Percentiles rank a stretch among this genome's conserved stretches.
Conservation (phyloP, 2,797 vertebrate species). For the Aphelocoma californica region DNA sequence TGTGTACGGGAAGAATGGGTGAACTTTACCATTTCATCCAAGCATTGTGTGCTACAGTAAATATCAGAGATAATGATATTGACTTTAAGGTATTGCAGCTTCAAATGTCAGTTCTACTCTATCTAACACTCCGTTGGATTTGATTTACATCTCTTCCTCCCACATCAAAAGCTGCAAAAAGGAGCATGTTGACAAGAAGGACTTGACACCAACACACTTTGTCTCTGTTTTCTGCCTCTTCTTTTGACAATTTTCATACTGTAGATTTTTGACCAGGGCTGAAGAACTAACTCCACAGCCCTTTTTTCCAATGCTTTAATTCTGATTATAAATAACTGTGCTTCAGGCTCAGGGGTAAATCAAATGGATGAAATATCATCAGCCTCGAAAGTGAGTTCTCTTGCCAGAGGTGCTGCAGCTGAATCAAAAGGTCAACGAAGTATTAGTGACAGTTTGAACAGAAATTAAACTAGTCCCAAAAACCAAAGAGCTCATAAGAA, state of each 20-base stretch:
- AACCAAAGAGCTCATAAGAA: neutral
- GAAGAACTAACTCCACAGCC: neutral
- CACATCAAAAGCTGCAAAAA: conserved; percentile 12
- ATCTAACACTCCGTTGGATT: conserved; percentile 55
- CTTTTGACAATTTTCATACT: neutral
- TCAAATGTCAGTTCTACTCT: conserved; percentile 80
- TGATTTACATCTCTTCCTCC: conserved; percentile 70
- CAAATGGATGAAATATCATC: neutral
- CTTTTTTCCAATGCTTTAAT: neutral
- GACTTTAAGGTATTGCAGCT: conserved; percentile 80
- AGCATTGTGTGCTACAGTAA: conserved; percentile 75
- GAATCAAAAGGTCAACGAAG: conserved; percentile 58
- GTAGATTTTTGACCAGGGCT: neutral
- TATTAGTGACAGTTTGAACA: conserved; percentile 22
- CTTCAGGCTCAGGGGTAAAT: conserved; percentile 8
- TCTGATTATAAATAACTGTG: conserved; percentile 26
- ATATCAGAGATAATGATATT: conserved; percentile 83
- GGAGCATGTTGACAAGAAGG: neutral
- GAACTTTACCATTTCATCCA: conserved; percentile 74
- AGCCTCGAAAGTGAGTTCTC: neutral
- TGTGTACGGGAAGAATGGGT: conserved; percentile 54
- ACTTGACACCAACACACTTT: rapidly evolving
- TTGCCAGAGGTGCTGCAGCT: conserved; percentile 18
- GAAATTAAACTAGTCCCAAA: conserved; percentile 7
- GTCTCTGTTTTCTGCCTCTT: neutral